A percentile compares a stretch with the other conserved stretches of the same genome.
Conservation (phyloP, 2,113 vertebrate genomes). For the Ochotona curzoniae region DNA sequence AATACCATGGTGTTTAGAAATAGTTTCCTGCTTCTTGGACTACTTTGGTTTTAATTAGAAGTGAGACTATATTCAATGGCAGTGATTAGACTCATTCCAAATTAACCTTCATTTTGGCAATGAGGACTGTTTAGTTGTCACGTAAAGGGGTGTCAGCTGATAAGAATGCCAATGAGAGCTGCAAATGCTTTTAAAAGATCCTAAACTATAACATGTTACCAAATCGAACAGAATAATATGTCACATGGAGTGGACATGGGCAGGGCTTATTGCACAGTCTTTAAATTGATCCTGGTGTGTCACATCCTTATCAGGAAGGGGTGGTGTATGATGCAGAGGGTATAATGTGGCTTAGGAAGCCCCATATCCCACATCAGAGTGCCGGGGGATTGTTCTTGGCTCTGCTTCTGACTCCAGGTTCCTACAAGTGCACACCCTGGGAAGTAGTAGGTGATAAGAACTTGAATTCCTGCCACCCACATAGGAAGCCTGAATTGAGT, state of each 20-base stretch:
- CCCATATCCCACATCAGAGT: no score
- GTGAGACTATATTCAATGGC: background rate
- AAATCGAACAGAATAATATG: background rate
- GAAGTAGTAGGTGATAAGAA: no score
- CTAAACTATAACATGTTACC: slow-evolving; percentile 15
- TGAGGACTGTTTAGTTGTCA: background rate
- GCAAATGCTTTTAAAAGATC: background rate
- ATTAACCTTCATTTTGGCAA: background rate
- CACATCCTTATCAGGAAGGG: background rate
- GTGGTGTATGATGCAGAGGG: no score
- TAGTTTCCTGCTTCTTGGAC: background rate
- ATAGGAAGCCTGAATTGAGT: no score
- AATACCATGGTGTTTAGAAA: background rate
- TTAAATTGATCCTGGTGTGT: background rate
- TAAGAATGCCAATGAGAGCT: background rate
- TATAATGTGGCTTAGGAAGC: no score
- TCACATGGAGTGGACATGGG: background rate
- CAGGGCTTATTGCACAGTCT: background rate
- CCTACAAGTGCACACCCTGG: no score
- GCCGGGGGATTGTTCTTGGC: no score
- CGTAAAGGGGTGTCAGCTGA: background rate
- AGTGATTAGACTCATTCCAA: slow-evolving; percentile 40
- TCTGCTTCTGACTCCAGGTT: no score
- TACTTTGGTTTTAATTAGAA: background rate
- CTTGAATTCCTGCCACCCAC: no score